Evolutionary conservation across 2,888 invertebrate genomes (phyloP).

Genomic region (Sinotaia quadrata): DNA sequence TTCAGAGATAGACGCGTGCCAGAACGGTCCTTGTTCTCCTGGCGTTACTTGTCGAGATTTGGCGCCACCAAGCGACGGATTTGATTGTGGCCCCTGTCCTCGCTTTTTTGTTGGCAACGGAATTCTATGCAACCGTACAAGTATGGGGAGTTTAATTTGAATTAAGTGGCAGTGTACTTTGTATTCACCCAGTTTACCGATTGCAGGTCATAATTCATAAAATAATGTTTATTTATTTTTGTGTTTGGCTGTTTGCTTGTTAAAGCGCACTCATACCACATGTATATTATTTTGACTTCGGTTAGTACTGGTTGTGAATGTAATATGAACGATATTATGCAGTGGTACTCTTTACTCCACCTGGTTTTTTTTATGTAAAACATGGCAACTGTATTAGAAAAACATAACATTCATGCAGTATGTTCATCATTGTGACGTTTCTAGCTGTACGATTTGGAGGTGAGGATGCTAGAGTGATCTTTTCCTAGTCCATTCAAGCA

Average conservation of each 20-base stretch:
- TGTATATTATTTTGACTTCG: too few species aligned
- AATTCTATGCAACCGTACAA: conserved; percentile 34
- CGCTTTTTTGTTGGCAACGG: conserved; percentile 43
- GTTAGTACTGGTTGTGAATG: too few species aligned
- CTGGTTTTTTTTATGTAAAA: too few species aligned
- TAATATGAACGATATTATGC: too few species aligned
- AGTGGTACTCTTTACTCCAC: too few species aligned
- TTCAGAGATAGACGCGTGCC: conserved; percentile 39
- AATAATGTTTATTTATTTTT: not conserved
- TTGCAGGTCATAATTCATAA: not conserved
- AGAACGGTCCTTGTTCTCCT: conserved; percentile 42
- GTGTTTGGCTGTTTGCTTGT: not conserved
- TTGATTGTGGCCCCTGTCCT: conserved; percentile 45
- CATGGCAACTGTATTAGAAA: too few species aligned
- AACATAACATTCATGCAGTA: too few species aligned
- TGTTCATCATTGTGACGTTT: too few species aligned
- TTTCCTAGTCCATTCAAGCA: too few species aligned
- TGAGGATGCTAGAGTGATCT: too few species aligned
- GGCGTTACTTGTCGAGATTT: conserved; percentile 44
- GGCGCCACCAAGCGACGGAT: conserved; percentile 43
- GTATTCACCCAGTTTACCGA: not conserved
- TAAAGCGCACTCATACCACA: too few species aligned
- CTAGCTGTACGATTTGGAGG: too few species aligned
- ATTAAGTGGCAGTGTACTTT: not conserved
- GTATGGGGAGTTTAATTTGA: conserved; percentile 16